A percentile compares a stretch with the other conserved stretches of the same genome.
Evolutionary conservation across 2,113 vertebrate genomes (phyloP).

Genomic region (Athene noctua): DNA sequence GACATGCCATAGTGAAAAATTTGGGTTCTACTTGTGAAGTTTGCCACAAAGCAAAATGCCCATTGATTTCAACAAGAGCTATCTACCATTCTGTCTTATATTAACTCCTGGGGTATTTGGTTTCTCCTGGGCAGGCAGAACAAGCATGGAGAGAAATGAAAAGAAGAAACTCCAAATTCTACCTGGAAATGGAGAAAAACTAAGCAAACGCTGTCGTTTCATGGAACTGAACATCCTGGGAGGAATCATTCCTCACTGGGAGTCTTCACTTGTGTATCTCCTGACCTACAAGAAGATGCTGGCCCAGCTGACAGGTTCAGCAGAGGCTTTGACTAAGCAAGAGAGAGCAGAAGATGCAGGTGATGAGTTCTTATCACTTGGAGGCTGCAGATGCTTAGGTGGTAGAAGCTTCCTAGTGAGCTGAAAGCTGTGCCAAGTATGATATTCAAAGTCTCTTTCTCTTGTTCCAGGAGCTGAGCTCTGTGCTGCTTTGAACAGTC

Average conservation of each 20-base stretch:
- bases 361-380: neutral
- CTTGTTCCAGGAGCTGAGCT: neutral
- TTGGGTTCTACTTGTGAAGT: neutral
- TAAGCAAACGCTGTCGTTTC: neutral
- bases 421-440: neutral
- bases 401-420: neutral
- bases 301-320: neutral
- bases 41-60: neutral
- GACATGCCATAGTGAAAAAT: neutral
- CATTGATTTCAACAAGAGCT: neutral
- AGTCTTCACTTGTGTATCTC: neutral
- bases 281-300: neutral
- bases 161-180: neutral
- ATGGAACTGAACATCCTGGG: neutral
- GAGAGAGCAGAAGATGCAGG: neutral
- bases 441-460: neutral
- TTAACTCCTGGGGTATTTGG: neutral
- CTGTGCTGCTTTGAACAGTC: neutral
- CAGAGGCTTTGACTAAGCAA: neutral
- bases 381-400: neutral
- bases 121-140: neutral
- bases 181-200: neutral
- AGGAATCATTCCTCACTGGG: neutral
- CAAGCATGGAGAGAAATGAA: neutral
- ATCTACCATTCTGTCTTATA: neutral